Evolutionary conservation across 2,888 invertebrate species (phyloP), one percentile per base, ranked within the genome.

Genomic region (Brachynemurus nebulosus): DNA sequence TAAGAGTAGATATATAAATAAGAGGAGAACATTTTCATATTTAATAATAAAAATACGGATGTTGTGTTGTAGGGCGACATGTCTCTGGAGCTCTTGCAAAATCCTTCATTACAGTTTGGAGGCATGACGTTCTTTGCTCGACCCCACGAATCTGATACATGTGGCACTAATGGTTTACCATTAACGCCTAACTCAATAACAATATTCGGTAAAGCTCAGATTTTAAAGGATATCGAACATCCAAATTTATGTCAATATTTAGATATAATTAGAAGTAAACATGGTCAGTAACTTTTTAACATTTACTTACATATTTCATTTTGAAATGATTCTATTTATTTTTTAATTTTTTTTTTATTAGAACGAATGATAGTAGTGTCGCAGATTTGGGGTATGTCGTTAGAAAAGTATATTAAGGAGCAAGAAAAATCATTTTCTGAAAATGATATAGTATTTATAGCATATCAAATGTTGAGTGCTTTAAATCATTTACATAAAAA

Each of bases 131-230:
- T 88, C 63, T 90, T 91, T 64, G 93, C 93, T 0, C 83, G 82
- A 57, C 79, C 82, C 57, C 91, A 93, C 62, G 86, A 88, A 9
- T 82, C 83, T 20, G 91, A 92, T 63, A 78, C 81, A 42, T 96
- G 95, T 64, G 95, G 95, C 8, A 89, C 88, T 52, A 97, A 97
- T 67, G 96, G 97, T 1, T 67, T 97, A 39, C 97, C 97, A 0
- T 68, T 96, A 16, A 96, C 96, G 1, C 95, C 96, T 2, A 95
- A 96, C 65, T 93, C 95, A 0, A 91, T 96, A 48, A 86, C 89
- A 45, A 92, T 97, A 58, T 71, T 91, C 45, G 95, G 96, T 6
- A 74, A 80, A 57, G 86, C 93, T 19, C 92, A 93, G 60, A 69
- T 76, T 47, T 68, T 96, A 12, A 82, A 86, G 58, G 79, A 78